Percentiles rank a stretch among this genome's conserved stretches.
These are phyloP conservation scores for Coturnix japonica DNA, from an alignment of 2,113 vertebrate genomes.

Conservation along the genomic window DNA sequence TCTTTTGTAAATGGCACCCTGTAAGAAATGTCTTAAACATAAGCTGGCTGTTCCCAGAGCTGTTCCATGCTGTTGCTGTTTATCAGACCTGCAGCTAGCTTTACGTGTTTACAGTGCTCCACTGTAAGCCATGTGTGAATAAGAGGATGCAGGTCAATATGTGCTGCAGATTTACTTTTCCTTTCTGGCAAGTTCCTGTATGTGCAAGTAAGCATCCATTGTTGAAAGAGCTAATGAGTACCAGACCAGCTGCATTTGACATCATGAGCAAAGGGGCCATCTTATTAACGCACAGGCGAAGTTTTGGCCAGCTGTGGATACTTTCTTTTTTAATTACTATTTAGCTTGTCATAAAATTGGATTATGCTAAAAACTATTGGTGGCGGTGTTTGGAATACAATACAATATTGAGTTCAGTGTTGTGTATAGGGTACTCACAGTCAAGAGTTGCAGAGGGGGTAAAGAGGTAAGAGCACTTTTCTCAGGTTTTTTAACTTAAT, in stretches of 20 bases:
- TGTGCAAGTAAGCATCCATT: background rate
- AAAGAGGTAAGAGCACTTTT: conserved; percentile 24
- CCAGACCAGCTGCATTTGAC: conserved; percentile 57
- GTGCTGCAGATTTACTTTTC: conserved; percentile 25
- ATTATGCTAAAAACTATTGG: conserved; percentile 38
- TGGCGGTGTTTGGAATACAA: background rate
- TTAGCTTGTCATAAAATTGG: conserved; percentile 50
- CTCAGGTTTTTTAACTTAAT: background rate
- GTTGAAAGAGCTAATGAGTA: conserved; percentile 62
- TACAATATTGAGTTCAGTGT: background rate
- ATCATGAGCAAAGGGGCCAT: conserved; percentile 42
- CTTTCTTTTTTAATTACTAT: conserved; percentile 51
- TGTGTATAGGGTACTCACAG: background rate
- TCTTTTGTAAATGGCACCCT: background rate
- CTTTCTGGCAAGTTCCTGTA: conserved; percentile 38
- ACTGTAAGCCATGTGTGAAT: background rate
- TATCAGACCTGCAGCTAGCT: background rate
- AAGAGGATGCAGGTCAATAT: background rate
- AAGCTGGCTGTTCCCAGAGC: background rate
- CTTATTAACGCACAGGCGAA: conserved; percentile 26
- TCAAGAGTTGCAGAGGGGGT: conserved; percentile 34
- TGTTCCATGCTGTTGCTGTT: background rate
- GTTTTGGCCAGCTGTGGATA: conserved; percentile 58
- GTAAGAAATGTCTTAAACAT: background rate
- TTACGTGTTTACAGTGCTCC: background rate